Evolutionary conservation across 2,797 vertebrate genomes (phyloP), one percentile per base, ranked within the genome.

Genomic region (Momotus momota): DNA sequence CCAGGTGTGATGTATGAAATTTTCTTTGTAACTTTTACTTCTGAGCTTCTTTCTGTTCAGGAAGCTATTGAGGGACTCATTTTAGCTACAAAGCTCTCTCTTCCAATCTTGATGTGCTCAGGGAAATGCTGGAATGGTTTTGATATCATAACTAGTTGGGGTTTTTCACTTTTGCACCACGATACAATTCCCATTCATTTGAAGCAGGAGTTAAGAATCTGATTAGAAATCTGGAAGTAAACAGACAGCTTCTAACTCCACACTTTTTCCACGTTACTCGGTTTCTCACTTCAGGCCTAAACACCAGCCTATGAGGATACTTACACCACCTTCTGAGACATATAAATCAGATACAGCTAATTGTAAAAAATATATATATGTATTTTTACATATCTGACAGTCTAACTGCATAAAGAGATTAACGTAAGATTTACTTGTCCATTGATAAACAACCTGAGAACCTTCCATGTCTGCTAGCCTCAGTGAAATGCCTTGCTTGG

Each of bases 101-200:
- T 88, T 72, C 46, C 88, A 83, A 91, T 81, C 57, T 65, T 66
- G 77, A 35, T 43, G 55, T 31, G 55, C 67, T 73, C 35, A 79
- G 86, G 71, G 82, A 90, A 93, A 88, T 77, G 51, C 0, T 23
- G 52, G 40, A 70, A 73, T 7, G 40, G 48, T 20, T 93, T 84
- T 81, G 31, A 84, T 79, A 84, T 5, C 48, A 86, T 81, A 94
- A 88, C 75, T 90, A 69, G 84, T 88, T 95, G 65, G 41, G 75
- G 75, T 87, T 87, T 90, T 80, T 90, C 55, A 52, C 55, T 91
- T 91, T 61, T 80, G 38, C 65, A 72, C 2, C 8, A 65, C 66
- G 80, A 65, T 6, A 40, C 2, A 22, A 38, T 62, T 86, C 73
- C 48, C 81, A 82, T 88, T 49, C 73, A 88, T 77, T 67, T 86